Percentiles rank a stretch among this genome's conserved stretches.
Evolutionary conservation across 2,888 invertebrate species (phyloP).

Genomic region (Campoletis raptor): DNA sequence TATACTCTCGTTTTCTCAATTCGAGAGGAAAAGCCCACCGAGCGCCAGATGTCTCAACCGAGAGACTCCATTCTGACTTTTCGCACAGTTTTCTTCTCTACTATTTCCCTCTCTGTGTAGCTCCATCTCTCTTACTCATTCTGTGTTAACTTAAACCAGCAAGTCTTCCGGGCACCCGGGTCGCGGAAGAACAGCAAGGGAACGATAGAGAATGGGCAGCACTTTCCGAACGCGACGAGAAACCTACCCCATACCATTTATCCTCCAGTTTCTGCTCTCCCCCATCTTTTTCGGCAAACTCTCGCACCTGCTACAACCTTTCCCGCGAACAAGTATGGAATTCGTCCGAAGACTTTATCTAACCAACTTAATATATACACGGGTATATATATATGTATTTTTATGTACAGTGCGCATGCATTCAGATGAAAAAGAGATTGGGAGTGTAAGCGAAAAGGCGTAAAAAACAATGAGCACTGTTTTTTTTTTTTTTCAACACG

Average conservation of each 20-base stretch:
- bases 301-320: slow-evolving; percentile 62
- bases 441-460: background rate
- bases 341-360: slow-evolving; percentile 46
- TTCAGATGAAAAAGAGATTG: background rate
- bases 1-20: slow-evolving; percentile 53
- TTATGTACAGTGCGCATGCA: background rate
- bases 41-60: slow-evolving; percentile 67
- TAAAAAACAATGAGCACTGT: background rate
- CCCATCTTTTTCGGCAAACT: slow-evolving; percentile 43
- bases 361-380: slow-evolving; percentile 32
- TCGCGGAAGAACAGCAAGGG: slow-evolving; percentile 32
- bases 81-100: slow-evolving; percentile 54
- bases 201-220: slow-evolving; percentile 46
- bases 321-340: slow-evolving; percentile 36
- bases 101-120: slow-evolving; percentile 34
- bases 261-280: slow-evolving; percentile 40
- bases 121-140: slow-evolving; percentile 19
- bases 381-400: background rate
- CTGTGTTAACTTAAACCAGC: slow-evolving; percentile 36
- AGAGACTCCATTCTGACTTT: slow-evolving; percentile 60
- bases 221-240: slow-evolving; percentile 43
- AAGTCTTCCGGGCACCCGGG: slow-evolving; percentile 40
- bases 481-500: slow-evolving; percentile 19
- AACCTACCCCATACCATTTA: slow-evolving; percentile 48
- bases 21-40: slow-evolving; percentile 62